These are phyloP conservation scores for Actinemys pallida DNA, from an alignment of 2,113 vertebrate species.

Conservation along the genomic window DNA sequence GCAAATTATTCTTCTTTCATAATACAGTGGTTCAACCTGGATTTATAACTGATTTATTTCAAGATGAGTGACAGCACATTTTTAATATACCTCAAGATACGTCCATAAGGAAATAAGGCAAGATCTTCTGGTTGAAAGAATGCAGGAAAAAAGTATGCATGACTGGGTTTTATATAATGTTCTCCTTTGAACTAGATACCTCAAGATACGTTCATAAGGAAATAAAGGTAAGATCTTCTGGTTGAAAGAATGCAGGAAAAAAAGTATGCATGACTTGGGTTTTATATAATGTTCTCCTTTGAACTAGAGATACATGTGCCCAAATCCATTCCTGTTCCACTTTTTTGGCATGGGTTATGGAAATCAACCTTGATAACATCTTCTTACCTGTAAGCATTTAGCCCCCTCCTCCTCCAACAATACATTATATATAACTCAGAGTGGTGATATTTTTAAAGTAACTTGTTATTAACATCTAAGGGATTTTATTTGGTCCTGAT, in stretches of 20 bases:
- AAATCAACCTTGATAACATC: constrained; percentile 25
- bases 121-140: background rate
- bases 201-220: constrained; percentile 10
- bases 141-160: background rate
- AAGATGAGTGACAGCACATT: constrained; percentile 37
- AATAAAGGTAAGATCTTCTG: background rate
- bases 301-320: constrained; percentile 26
- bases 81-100: constrained; percentile 43
- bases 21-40: constrained; percentile 37
- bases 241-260: background rate
- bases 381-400: background rate
- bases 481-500: constrained; percentile 40
- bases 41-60: constrained; percentile 25
- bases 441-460: constrained; percentile 18
- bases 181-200: constrained; percentile 29
- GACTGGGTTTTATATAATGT: constrained; percentile 30
- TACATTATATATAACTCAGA: background rate
- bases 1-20: constrained; percentile 58
- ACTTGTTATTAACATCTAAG: constrained; percentile 55
- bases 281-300: constrained; percentile 38
- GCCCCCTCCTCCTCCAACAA: background rate
- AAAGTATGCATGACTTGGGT: background rate
- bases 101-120: constrained; percentile 19
- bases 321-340: background rate
- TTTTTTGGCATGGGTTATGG: background rate